Base-by-base conservation (phyloP, 2,113 vertebrate species). In the Nibea albiflora region DNA sequence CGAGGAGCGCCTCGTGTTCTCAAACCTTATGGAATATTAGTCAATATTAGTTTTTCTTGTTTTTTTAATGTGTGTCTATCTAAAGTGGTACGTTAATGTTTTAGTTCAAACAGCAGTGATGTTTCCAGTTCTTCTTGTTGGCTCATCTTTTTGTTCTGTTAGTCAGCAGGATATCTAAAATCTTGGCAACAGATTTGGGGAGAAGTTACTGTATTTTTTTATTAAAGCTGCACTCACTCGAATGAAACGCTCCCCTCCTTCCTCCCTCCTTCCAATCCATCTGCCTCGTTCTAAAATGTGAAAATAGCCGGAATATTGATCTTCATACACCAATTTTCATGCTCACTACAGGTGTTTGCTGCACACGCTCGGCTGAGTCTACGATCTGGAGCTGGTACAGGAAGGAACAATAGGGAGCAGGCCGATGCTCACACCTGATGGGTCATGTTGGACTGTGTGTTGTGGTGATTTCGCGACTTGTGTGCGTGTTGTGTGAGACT, bases 381-480 rank as follows among this genome's bases (percentile, higher is more conserved):
- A 19, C 58, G 49, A 47, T 52, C 19, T 56, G 31, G 57, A 66
- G 47, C 5, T n/a, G 3, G 12, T 52, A 49, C n/a, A 50, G 20
- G 61, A 62, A 57, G 35, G 26, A 50, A 42, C 24, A 39, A 49
- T 2, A 24, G 10, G 19, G 20, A 63, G 49, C 65, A 20, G 76
- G 12, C 26, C 0, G 16, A 17, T 28, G 67, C 53, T 73, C 71
- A 58, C 81, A 73, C 60, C 66, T 53, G 66, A 53, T 63, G 50
- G 69, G 12, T 14, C 5, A 26, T 49, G 52, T 53, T n/a, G 35
- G 16, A 62, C 35, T 31, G 22, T 52, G 57, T 8, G 39, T 49
- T 47, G n/a, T 49, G 47, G 49, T 42, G 16, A 39, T 44, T 74
- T 67, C 35, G 42, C 47, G 31, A 11, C 15, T 20, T 16, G 39